Conservation (phyloP, 2,113 vertebrate genomes). For the Eleginops maclovinus region DNA sequence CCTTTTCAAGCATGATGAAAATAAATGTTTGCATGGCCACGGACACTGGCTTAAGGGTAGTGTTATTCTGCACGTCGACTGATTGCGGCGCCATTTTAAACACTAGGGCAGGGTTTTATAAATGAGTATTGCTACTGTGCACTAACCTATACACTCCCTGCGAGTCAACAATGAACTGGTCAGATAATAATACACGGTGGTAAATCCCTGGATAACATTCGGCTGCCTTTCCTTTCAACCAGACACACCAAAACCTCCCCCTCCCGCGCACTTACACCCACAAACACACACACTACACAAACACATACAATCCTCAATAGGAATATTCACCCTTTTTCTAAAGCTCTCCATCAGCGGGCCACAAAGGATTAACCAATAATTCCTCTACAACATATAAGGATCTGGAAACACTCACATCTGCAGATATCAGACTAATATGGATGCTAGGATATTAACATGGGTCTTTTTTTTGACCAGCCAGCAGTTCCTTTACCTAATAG, state of each 20-base stretch:
- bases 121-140: slow-evolving; percentile 41
- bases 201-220: slow-evolving; percentile 68
- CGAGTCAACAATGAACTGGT: slow-evolving; percentile 55
- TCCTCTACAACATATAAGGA: slow-evolving; percentile 50
- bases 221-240: slow-evolving; percentile 30
- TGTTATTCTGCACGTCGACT: neutral
- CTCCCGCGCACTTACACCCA: neutral
- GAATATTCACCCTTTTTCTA: slow-evolving; percentile 45
- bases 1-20: slow-evolving; percentile 74
- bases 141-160: slow-evolving; percentile 39
- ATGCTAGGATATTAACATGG: slow-evolving; percentile 46
- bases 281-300: slow-evolving; percentile 1
- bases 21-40: slow-evolving; percentile 53
- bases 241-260: slow-evolving; percentile 44
- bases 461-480: slow-evolving; percentile 56
- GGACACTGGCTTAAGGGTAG: slow-evolving; percentile 35
- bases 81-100: slow-evolving; percentile 48
- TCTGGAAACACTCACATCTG: slow-evolving; percentile 48
- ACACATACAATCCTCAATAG: slow-evolving; percentile 6
- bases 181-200: slow-evolving; percentile 57
- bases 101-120: slow-evolving; percentile 4
- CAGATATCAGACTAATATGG: slow-evolving; percentile 69
- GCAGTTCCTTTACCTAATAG: slow-evolving; percentile 68
- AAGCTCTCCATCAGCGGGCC: slow-evolving; percentile 45
- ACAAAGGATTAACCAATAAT: slow-evolving; percentile 64